Base-by-base conservation (phyloP, 2,797 vertebrate species). In the Enteromius anoplus region DNA sequence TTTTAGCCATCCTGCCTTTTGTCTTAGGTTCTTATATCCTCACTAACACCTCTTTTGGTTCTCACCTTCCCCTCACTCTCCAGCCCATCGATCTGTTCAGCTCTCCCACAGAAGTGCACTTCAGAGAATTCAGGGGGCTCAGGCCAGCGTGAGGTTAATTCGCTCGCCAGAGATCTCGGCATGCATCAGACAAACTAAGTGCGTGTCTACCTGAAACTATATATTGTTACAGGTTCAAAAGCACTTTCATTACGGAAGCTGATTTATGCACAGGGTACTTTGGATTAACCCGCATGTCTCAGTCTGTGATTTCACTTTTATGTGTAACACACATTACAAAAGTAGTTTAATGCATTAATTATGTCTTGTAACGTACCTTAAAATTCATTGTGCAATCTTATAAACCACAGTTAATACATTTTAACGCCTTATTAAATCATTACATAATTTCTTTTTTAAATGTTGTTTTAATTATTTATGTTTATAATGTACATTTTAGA, bases 131-230 rank as follows among this genome's bases (percentile, higher is more conserved):
- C 73, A 71, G 65, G 51, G 80, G 62, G 37, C 72, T 82, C 72
- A 82, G 62, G 62, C 64, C 81, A 82, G 80, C 11, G 47, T 15
- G 71, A 75, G 81, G 81, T 82, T 76, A 76, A 69, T 82, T 76
- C 34, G 2, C 47, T 12, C 47, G 0, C 49, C 73, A 32, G 79
- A 81, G 69, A 73, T 81, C 80, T 73, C 70, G 4, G 29, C 80
- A 81, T 81, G 80, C 69, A 81, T 65, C 69, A 72, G 53, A 75
- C 71, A 75, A 65, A 65, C 69, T 82, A 75, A 75, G 70, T 82
- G 70, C 15, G 17, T 76, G 72, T 76, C 72, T 51, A 68, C 72
- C 62, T 76, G 72, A 68, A 82, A 66, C 72, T 75, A 49, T 82
- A 75, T 75, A 82, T 76, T 65, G 72, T 68, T 76, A 75, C 47